A percentile compares a stretch with the other conserved stretches of the same genome.
Evolutionary conservation across 2,888 invertebrate genomes (phyloP).

Genomic region (Coenonympha arcania): DNA sequence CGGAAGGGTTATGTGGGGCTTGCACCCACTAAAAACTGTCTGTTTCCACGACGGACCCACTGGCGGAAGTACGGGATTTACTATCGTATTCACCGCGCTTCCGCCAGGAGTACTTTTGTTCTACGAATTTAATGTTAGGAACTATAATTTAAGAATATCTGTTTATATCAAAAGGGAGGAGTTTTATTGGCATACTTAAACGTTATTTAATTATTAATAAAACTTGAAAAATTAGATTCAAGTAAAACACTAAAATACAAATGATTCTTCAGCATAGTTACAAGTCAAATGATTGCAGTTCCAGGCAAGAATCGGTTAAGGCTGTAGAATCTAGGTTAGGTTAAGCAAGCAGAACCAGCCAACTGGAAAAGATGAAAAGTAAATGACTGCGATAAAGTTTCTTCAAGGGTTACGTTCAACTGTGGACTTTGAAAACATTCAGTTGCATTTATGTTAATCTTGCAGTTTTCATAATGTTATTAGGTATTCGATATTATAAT

Average conservation of each 20-base stretch:
- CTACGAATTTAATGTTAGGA: no score
- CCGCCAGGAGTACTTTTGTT: no score
- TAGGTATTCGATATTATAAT: not conserved
- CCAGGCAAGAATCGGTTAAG: conserved; percentile 12
- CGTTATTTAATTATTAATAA: not conserved
- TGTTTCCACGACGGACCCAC: no score
- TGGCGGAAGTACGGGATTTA: no score
- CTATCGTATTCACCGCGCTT: no score
- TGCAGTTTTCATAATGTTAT: not conserved
- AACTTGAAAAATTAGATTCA: not conserved
- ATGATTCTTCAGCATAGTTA: conserved; percentile 4
- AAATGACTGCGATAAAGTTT: conserved; percentile 16
- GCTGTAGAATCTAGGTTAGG: conserved; percentile 13
- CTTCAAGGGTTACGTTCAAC: conserved; percentile 9
- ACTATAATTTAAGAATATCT: no score
- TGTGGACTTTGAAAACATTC: conserved; percentile 5
- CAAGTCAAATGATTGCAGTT: conserved; percentile 10
- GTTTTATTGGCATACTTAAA: no score
- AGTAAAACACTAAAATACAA: conserved; percentile 8
- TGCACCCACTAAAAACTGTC: no score
- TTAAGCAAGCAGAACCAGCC: conserved; percentile 16
- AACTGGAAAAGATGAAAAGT: conserved; percentile 16
- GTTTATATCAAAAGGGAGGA: no score
- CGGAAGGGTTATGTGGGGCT: no score
- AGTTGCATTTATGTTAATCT: conserved; percentile 1